A percentile compares a stretch with the other conserved stretches of the same genome.
Conservation (phyloP, 1,140 invertebrate genomes). For the Nasonia giraulti region DNA sequence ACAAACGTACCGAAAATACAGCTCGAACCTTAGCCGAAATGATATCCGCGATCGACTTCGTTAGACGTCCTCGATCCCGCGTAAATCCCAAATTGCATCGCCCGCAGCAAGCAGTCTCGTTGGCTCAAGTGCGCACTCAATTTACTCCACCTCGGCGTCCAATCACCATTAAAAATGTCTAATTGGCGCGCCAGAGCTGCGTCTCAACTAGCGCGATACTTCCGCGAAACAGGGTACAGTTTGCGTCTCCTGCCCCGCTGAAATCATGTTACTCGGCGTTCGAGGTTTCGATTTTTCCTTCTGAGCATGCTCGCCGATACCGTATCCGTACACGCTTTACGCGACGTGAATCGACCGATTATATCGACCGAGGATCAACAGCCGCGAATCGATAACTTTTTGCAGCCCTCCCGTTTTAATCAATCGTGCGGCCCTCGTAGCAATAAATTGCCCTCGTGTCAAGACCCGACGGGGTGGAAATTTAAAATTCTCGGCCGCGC, state of each 20-base stretch:
- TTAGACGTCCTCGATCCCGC: background rate
- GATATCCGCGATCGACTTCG: background rate
- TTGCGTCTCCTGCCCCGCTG: too few species aligned
- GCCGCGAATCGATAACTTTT: too few species aligned
- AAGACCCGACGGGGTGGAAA: background rate
- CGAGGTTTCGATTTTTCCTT: too few species aligned
- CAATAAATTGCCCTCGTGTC: background rate
- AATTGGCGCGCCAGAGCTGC: slow-evolving; percentile 11
- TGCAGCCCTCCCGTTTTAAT: background rate
- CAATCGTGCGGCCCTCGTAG: background rate
- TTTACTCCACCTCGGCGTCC: slow-evolving; percentile 6
- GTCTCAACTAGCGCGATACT: background rate
- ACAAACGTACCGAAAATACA: too few species aligned
- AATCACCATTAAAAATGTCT: slow-evolving; percentile 42
- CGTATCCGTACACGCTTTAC: too few species aligned
- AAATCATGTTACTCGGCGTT: too few species aligned
- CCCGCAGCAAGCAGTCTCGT: background rate
- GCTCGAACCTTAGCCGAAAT: background rate
- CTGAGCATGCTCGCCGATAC: too few species aligned
- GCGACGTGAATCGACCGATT: too few species aligned
- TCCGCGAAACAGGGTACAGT: slow-evolving; percentile 7
- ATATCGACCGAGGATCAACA: too few species aligned
- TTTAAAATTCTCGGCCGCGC: background rate
- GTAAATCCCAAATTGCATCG: slow-evolving; percentile 7
- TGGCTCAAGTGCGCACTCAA: background rate